These are phyloP conservation scores for Decapterus maruadsi DNA, from an alignment of 2,797 vertebrate genomes.

Conservation along the genomic window DNA sequence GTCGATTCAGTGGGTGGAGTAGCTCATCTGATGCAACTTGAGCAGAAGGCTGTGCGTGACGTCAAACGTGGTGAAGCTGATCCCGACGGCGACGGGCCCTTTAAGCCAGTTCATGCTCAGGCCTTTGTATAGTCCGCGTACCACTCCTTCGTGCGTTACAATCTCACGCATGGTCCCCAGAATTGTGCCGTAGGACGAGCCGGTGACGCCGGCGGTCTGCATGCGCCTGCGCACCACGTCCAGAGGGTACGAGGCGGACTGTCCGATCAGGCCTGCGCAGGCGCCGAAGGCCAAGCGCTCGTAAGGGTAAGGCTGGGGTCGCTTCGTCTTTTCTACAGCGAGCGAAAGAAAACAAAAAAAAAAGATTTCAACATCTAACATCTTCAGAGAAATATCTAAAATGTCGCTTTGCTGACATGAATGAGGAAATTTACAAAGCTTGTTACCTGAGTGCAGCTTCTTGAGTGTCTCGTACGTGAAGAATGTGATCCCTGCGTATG, in stretches of 20 bases:
- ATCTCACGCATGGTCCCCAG: conserved; percentile 89
- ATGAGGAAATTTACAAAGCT: background rate
- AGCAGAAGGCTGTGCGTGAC: conserved; percentile 90
- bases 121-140: conserved; percentile 94
- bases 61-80: conserved; percentile 98
- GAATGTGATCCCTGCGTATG: conserved; percentile 96
- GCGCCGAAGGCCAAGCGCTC: conserved; percentile 95
- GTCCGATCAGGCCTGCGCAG: conserved; percentile 94
- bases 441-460: conserved; percentile 92
- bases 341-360: background rate
- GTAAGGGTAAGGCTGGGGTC: conserved; percentile 87
- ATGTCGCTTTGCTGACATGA: background rate
- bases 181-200: conserved; percentile 87
- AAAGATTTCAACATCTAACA: background rate
- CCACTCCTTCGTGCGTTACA: conserved; percentile 88
- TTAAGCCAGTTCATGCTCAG: conserved; percentile 99
- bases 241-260: conserved; percentile 96
- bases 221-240: conserved; percentile 97
- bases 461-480: conserved; percentile 97
- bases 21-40: conserved; percentile 83
- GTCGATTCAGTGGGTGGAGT: conserved; percentile 81
- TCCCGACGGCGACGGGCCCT: conserved; percentile 94
- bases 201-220: conserved; percentile 96
- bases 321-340: conserved; percentile 88
- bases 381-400: background rate